phyloP scores from a whole-genome alignment of 1,140 invertebrate genomes.

The Sycophaga agraensis region DNA sequence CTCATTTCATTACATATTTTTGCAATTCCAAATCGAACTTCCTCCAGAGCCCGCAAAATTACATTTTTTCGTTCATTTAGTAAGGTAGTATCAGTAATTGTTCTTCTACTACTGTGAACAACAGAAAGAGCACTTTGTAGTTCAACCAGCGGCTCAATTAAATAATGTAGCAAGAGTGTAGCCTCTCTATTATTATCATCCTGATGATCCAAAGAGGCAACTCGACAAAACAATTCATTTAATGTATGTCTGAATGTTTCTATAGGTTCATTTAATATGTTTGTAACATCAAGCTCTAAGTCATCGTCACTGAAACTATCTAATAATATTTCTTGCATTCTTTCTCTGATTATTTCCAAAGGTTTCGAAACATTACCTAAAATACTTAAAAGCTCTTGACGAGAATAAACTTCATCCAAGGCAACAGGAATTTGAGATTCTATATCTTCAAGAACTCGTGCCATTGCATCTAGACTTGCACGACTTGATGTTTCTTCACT shows the following conservation, averaged over 20 bases:
- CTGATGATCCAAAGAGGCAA: conserved; percentile 14
- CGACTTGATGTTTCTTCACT: conserved; percentile 5
- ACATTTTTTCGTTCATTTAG: conserved; percentile 42
- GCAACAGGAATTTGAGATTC: conserved; percentile 35
- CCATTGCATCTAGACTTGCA: conserved; percentile 31
- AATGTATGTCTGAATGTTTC: conserved; percentile 28
- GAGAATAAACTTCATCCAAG: conserved; percentile 34
- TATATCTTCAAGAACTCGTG: conserved; percentile 34
- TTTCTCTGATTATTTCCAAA: conserved; percentile 37
- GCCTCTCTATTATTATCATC: conserved; percentile 20
- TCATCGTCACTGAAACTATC: conserved; percentile 34
- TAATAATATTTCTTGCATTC: conserved; percentile 34
- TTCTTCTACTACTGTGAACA: conserved; percentile 37
- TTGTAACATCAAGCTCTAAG: conserved; percentile 41
- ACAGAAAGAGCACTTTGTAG: conserved; percentile 43
- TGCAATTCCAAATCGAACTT: conserved; percentile 29
- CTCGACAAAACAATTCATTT: conserved; percentile 19
- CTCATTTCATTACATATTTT: conserved; percentile 11
- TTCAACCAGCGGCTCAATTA: conserved; percentile 41
- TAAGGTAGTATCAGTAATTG: conserved; percentile 35
- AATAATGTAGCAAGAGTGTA: conserved; percentile 31
- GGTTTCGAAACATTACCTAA: conserved; percentile 40
- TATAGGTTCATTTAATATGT: conserved; percentile 35
- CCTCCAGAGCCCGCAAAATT: conserved; percentile 39
- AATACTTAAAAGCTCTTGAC: conserved; percentile 35